These are phyloP conservation scores for Microcebus lehilahytsara DNA, from an alignment of 2,113 vertebrate species.

Conservation along the genomic window DNA sequence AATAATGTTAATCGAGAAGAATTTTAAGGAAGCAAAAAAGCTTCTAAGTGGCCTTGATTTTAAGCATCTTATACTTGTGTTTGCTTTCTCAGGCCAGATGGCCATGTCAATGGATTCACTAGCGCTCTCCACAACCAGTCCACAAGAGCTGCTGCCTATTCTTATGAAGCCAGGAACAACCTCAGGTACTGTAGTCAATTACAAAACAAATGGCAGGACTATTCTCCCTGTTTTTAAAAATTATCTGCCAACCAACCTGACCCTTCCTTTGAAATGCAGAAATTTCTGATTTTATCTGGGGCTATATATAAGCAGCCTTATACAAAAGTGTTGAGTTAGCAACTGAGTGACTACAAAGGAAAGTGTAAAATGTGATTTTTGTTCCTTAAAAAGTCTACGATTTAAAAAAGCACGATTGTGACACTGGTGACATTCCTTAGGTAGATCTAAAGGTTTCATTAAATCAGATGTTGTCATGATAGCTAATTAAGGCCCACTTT, in stretches of 20 bases:
- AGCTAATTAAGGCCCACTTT: neutral
- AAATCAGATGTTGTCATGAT: neutral
- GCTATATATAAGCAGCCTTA: neutral
- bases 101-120: constrained; percentile 40
- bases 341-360: neutral
- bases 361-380: neutral
- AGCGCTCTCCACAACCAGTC: constrained; percentile 15
- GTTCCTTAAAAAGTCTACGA: neutral
- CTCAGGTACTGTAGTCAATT: constrained; percentile 69
- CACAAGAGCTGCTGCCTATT: constrained; percentile 8
- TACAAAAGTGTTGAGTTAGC: neutral
- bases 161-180: constrained; percentile 51
- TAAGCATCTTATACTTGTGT: neutral
- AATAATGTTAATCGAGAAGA: neutral
- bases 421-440: neutral
- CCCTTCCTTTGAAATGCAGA: neutral
- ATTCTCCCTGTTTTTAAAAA: neutral
- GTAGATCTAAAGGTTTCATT: neutral
- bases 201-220: neutral
- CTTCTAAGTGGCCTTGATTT: neutral
- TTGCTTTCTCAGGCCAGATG: constrained; percentile 60
- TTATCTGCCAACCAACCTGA: neutral
- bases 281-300: neutral
- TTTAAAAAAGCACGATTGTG: neutral
- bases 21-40: constrained; percentile 23